Percentiles rank a stretch among this genome's conserved stretches.
Conservation (phyloP, 1,140 invertebrate species). For the Drosophila mauritiana region DNA sequence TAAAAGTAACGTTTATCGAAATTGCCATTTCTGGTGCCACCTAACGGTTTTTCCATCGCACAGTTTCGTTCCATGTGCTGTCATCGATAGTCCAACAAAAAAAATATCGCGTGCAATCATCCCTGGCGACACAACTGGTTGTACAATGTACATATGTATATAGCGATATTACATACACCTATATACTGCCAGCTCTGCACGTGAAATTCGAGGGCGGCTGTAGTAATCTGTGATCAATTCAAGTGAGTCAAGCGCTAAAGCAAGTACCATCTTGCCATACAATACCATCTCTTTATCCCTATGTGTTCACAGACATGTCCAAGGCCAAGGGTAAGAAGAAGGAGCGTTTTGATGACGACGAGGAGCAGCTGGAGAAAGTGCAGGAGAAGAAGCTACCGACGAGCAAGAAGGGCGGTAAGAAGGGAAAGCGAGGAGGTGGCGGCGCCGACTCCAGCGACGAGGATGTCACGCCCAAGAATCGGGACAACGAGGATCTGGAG, state of each 20-base stretch:
- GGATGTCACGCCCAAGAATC: constrained; percentile 43
- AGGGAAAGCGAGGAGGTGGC: constrained; percentile 72
- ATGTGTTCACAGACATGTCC: constrained; percentile 56
- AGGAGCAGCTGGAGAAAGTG: constrained; percentile 83
- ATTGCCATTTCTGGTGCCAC: no score
- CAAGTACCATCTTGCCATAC: neutral
- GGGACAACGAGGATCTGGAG: constrained; percentile 85
- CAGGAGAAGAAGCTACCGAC: constrained; percentile 54
- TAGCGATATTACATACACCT: neutral
- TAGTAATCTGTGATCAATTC: constrained; percentile 18
- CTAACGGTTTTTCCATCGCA: no score
- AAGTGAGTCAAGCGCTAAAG: constrained; percentile 7
- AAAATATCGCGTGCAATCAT: neutral
- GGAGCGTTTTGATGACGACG: constrained; percentile 87
- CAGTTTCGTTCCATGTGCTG: neutral
- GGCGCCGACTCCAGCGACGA: constrained; percentile 75
- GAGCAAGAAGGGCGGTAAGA: constrained; percentile 68
- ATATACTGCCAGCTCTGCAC: constrained; percentile 65
- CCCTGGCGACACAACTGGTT: constrained; percentile 12
- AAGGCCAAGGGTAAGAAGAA: constrained; percentile 88
- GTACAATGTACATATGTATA: neutral
- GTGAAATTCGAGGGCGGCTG: constrained; percentile 53
- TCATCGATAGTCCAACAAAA: neutral
- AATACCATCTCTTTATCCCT: neutral
- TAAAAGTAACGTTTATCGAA: no score